Evolutionary conservation across 1,140 invertebrate species (phyloP).

Genomic region (Aricia agestis): DNA sequence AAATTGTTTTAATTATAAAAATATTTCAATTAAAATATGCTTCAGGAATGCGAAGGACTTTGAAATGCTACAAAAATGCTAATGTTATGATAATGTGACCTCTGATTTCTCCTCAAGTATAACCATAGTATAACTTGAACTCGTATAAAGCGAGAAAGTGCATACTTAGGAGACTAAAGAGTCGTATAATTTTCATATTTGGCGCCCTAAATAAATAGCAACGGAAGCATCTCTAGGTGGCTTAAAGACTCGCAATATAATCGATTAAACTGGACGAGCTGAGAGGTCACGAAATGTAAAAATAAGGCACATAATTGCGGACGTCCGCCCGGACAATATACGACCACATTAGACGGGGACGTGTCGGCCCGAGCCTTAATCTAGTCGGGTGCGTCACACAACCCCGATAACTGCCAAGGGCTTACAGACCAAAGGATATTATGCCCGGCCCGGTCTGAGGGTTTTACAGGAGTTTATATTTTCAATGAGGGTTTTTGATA

Average conservation of each 20-base stretch:
- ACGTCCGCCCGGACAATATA: constrained; percentile 68
- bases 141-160: too few species aligned
- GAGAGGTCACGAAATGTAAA: constrained; percentile 26
- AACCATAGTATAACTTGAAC: too few species aligned
- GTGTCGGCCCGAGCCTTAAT: constrained; percentile 59
- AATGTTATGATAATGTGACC: constrained; percentile 3
- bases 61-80: constrained; percentile 4
- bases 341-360: constrained; percentile 68
- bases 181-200: too few species aligned
- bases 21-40: constrained; percentile 10
- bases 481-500: too few species aligned
- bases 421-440: background rate
- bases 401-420: background rate
- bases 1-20: constrained; percentile 7
- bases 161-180: too few species aligned
- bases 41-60: constrained; percentile 1
- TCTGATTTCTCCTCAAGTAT: background rate
- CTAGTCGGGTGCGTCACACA: constrained; percentile 34
- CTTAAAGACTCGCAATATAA: too few species aligned
- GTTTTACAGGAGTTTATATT: too few species aligned
- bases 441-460: too few species aligned
- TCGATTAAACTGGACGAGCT: too few species aligned
- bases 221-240: too few species aligned
- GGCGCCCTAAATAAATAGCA: too few species aligned
- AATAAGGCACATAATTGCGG: constrained; percentile 59